Evolutionary conservation across 1,140 invertebrate species (phyloP), one percentile per base, ranked within the genome.

Genomic region (Drosophila rufa): DNA sequence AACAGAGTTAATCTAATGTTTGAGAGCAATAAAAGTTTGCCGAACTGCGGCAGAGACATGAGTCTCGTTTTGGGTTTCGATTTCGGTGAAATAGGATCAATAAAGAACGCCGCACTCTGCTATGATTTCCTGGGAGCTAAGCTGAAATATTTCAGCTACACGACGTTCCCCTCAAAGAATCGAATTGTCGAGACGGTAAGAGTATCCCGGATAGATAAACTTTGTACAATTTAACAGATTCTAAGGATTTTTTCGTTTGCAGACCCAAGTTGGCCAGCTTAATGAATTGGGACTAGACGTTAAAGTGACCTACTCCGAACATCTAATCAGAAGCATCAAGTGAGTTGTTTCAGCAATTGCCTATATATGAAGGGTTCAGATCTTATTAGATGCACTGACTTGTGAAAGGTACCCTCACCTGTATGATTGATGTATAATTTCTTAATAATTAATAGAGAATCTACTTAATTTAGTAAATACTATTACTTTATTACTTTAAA

Each of bases 131-230:
- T 40, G 2, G 36, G 25, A n/a, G 9, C 51, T 0, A 48, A 60
- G 17, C 12, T 83, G 0, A 83, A 76, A 15, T 80, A 76, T 48
- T 59, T 80, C 2, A 33, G 43, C 27, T 83, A 84, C 17, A 76
- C 75, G 14, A 62, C 80, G 1, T 55, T 57, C 19, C 50, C 71
- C 5, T 0, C 27, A 0, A 71, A 75, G 6, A 46, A 36, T 3
- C 59, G 15, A 38, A 6, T 80, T 3, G 0, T 83, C 5, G 30
- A 70, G 15, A 9, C 36, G 60, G 81, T 80, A 46, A 19, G 42
- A n/a, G 2, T 0, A 36, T 30, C 27, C 27, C 27, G 27, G 27
- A 30, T 30, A 30, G 27, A 30, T 30, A 30, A 30, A 30, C 27
- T 30, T 30, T 30, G 0, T 30, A 30, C 27, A 30, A 30, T 30